These are phyloP conservation scores for Clusia tigrina DNA, from an alignment of 2,888 invertebrate species.

Conservation along the genomic window DNA sequence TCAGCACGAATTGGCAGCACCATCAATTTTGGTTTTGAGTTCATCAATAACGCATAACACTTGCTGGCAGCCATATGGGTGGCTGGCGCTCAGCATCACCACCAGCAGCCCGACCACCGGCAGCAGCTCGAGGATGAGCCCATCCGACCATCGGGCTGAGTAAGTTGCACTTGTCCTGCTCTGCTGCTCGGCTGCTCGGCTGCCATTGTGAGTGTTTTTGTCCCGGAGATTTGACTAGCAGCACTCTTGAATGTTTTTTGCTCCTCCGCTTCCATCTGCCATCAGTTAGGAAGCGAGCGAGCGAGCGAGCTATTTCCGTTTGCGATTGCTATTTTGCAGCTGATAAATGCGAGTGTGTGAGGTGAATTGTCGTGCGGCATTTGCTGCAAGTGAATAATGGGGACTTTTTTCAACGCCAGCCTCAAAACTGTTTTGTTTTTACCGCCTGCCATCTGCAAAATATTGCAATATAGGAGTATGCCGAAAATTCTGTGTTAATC, in stretches of 20 bases:
- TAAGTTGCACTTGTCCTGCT: not conserved
- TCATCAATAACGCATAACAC: conserved; percentile 6
- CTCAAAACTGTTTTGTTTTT: too few relatives aligned
- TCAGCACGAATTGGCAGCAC: conserved; percentile 4
- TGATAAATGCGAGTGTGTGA: conserved; percentile 9
- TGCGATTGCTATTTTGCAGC: not conserved
- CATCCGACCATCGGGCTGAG: not conserved
- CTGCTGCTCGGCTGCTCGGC: not conserved
- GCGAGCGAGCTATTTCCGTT: not conserved
- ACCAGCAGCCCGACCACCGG: not conserved
- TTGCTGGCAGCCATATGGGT: not conserved
- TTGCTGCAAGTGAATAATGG: not conserved
- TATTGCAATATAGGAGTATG: too few relatives aligned
- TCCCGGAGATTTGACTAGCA: not conserved
- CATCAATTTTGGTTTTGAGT: conserved; percentile 3
- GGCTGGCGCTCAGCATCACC: not conserved
- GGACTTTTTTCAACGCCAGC: too few relatives aligned
- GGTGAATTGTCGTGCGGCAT: conserved; percentile 21
- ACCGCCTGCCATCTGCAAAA: too few relatives aligned
- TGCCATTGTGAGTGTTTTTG: not conserved
- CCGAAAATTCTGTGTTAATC: too few relatives aligned
- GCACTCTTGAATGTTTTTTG: not conserved
- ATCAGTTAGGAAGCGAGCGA: not conserved
- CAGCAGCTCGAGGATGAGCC: not conserved
- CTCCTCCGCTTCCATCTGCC: conserved; percentile 35